Base-by-base conservation (phyloP, 1,140 invertebrate genomes). In the Oedothorax gibbosus region DNA sequence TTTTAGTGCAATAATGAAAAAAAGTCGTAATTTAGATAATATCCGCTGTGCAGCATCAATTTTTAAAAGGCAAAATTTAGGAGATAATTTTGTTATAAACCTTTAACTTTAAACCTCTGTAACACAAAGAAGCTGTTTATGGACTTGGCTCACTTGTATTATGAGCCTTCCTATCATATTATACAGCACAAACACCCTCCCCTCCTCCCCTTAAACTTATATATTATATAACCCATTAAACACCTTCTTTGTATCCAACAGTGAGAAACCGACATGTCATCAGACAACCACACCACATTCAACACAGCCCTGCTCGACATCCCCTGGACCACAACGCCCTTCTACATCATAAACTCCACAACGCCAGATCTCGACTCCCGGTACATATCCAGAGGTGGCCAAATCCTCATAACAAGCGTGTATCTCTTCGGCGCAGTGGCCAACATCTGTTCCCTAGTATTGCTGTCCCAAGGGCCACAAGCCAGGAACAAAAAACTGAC, bases 401-500 rank as follows among this genome's bases (percentile, higher is more conserved):
- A 86, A 18, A 54, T 80, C 11, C 35, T 79, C 62, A 73, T 86
- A 49, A 86, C 76, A 5, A n/a, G 68, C 35, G 51, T 86, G 21
- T 86, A 86, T 51, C 12, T 86, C 10, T 86, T 80, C 21, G 85
- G 85, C n/a, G 76, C 68, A 15, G 71, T 7, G 1, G 85, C 68
- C 56, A 86, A 86, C 51, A 49, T 80, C 7, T 86, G 69, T 35
- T 72, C 85, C 21, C 64, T 86, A 54, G 7, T 75, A 18, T 18
- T 91, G 94, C 88, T 87, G 66, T 21, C 62, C 0, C 57, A 66
- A 51, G 57, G 60, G 8, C 77, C 82, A 64, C 60, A 62, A 10
- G 60, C 94, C 88, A 64, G 81, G 9, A 96, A 96, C 89, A 91
- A 92, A 79, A 95, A 95, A 89, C 95, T 96, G 90, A 91, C 95